Percentiles rank a stretch among this genome's conserved stretches.
These are phyloP conservation scores for Pampusana beccarii DNA, from an alignment of 2,113 vertebrate genomes.

Conservation along the genomic window DNA sequence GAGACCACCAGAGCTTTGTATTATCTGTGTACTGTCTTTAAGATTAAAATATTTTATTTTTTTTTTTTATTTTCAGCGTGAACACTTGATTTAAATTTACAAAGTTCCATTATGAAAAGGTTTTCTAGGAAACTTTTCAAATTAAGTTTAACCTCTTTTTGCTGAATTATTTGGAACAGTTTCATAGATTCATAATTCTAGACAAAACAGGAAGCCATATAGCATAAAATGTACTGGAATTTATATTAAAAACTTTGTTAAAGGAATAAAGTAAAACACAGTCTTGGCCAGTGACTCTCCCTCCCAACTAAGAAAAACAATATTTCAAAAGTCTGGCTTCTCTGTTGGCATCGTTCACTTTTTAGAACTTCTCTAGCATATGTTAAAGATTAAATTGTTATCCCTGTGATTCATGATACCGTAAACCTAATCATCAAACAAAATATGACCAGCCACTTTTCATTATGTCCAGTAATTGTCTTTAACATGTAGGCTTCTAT, in stretches of 20 bases:
- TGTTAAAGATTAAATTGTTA: slow-evolving; percentile 39
- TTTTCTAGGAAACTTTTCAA: slow-evolving; percentile 30
- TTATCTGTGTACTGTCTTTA: not conserved
- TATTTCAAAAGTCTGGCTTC: slow-evolving; percentile 37
- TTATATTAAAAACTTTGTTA: slow-evolving; percentile 31
- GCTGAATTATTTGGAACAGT: slow-evolving; percentile 33
- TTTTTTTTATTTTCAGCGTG: not conserved
- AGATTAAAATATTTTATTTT: not conserved
- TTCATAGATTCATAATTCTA: slow-evolving; percentile 72
- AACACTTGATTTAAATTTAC: not conserved
- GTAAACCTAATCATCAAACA: slow-evolving; percentile 35
- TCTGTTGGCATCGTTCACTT: not conserved
- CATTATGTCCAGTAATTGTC: not conserved
- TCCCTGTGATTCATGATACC: not conserved
- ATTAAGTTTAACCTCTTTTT: slow-evolving; percentile 43
- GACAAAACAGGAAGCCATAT: slow-evolving; percentile 74
- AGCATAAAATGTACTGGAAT: slow-evolving; percentile 17
- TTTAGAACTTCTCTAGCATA: slow-evolving; percentile 15
- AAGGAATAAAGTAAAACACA: slow-evolving; percentile 9
- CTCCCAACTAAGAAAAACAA: slow-evolving; percentile 19
- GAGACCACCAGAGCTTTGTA: not conserved
- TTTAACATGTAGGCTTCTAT: not conserved
- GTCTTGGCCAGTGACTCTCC: not conserved
- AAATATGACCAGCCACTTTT: not conserved
- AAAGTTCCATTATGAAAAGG: slow-evolving; percentile 2